Evolutionary conservation across 92 coral and sea anemone genomes (phyloP).

Genomic region (Parazoanthus swiftii): DNA sequence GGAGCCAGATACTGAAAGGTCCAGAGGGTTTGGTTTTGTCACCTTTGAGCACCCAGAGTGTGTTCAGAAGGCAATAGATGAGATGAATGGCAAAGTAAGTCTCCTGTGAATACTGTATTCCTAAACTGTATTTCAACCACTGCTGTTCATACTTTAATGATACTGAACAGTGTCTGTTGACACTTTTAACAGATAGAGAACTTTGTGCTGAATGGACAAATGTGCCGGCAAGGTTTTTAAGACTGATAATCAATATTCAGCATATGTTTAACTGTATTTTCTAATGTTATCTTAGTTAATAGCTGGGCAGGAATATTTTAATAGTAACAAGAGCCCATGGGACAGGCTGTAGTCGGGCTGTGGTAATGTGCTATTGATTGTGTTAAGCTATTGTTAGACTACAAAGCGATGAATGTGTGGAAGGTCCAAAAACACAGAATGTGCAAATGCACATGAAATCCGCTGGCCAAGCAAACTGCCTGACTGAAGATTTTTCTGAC

Average conservation of each 20-base stretch:
- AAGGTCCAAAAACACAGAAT: no score
- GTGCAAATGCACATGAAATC: no score
- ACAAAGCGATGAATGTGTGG: no score
- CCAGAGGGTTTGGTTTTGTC: conserved; percentile 65
- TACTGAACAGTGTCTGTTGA: background rate
- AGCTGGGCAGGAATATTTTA: no score
- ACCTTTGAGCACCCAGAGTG: conserved; percentile 12
- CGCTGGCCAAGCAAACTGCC: no score
- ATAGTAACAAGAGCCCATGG: no score
- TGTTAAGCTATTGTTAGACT: no score
- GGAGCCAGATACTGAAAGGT: conserved; percentile 40
- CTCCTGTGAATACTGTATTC: background rate
- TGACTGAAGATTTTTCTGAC: no score
- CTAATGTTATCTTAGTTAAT: no score
- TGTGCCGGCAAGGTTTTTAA: background rate
- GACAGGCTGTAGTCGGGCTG: no score
- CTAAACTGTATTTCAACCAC: background rate
- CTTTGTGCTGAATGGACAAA: background rate
- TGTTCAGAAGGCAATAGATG: conserved; percentile 24
- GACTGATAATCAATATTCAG: background rate
- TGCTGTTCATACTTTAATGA: background rate
- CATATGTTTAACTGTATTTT: no score
- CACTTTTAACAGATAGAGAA: background rate
- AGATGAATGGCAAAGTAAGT: conserved; percentile 37
- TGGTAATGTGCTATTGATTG: no score